Conservation (phyloP, 1,140 invertebrate genomes). For the Papilio dardanus region DNA sequence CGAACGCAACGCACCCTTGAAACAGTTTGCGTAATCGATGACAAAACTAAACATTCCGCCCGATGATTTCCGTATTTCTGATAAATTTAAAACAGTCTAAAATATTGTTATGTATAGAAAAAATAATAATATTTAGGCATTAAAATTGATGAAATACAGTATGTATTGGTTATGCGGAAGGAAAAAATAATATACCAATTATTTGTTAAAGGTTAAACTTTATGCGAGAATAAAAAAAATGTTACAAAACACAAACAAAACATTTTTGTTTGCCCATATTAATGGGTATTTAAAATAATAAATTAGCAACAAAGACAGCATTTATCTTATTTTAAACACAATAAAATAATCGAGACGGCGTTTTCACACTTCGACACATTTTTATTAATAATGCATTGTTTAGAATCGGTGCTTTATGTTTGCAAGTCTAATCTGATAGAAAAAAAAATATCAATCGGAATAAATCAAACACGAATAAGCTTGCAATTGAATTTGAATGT, state of each 20-base stretch:
- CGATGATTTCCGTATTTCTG: slow-evolving; percentile 82
- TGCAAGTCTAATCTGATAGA: slow-evolving; percentile 20
- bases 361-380: slow-evolving; percentile 37
- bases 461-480: slow-evolving; percentile 41
- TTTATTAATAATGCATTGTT: slow-evolving; percentile 37
- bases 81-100: slow-evolving; percentile 52
- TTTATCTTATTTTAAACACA: slow-evolving; percentile 25
- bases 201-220: no score
- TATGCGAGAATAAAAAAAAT: no score
- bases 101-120: slow-evolving; percentile 46
- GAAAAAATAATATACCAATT: no score
- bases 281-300: neutral
- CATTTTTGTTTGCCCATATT: neutral
- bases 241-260: no score
- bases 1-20: slow-evolving; percentile 77
- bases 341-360: slow-evolving; percentile 33
- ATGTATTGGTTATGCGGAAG: neutral
- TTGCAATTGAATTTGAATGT: slow-evolving; percentile 52
- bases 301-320: neutral
- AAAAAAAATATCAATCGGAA: slow-evolving; percentile 37
- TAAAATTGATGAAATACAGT: neutral
- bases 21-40: slow-evolving; percentile 83
- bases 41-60: slow-evolving; percentile 82
- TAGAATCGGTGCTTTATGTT: slow-evolving; percentile 18
- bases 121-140: neutral